phyloP scores from a whole-genome alignment of 2,888 invertebrate genomes.

The Acholoe squamosa region DNA sequence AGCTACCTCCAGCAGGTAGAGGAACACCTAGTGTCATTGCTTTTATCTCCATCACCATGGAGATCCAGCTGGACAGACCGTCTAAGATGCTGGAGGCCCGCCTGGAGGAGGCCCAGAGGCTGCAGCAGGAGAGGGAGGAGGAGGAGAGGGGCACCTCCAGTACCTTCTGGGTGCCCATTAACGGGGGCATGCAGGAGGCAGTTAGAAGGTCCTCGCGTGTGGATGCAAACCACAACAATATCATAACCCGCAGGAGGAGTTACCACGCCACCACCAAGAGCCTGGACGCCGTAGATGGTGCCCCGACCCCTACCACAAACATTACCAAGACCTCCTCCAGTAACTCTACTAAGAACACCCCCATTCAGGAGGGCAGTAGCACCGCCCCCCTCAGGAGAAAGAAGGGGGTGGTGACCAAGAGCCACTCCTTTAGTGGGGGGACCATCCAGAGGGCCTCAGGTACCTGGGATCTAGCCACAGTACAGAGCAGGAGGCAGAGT shows the following conservation, averaged over 20 bases:
- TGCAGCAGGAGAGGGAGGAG: conserved; percentile 34
- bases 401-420: conserved; percentile 15
- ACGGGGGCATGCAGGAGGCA: conserved; percentile 49
- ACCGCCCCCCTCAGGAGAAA: not conserved
- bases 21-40: too few relatives aligned
- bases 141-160: conserved; percentile 15
- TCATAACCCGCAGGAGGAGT: conserved; percentile 17
- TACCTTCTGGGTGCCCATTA: conserved; percentile 56
- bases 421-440: conserved; percentile 35
- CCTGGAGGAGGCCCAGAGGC: not conserved
- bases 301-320: not conserved
- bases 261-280: not conserved
- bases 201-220: not conserved
- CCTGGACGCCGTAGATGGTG: not conserved
- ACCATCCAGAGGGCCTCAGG: conserved; percentile 34
- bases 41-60: not conserved
- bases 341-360: not conserved
- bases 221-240: conserved; percentile 26
- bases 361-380: not conserved
- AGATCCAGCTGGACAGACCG: conserved; percentile 27
- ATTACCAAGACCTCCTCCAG: not conserved
- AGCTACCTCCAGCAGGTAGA: not conserved
- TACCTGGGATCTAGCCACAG: conserved; percentile 45
- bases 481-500: not conserved
- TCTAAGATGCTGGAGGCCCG: conserved; percentile 50